These are phyloP conservation scores for Danionella dracula DNA, from an alignment of 2,797 vertebrate species.

Conservation along the genomic window DNA sequence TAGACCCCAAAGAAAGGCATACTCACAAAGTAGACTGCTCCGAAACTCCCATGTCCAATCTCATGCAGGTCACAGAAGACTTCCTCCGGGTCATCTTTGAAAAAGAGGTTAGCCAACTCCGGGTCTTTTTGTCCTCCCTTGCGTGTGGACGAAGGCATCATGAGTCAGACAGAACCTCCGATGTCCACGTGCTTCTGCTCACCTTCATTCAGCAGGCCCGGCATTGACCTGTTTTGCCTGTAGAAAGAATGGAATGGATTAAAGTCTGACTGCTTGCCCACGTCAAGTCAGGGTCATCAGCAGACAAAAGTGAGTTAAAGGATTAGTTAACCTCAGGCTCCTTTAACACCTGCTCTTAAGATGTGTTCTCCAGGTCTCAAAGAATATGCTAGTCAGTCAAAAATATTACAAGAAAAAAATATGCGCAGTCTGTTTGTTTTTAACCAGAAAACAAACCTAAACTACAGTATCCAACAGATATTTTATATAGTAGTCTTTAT, in stretches of 20 bases:
- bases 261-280: background rate
- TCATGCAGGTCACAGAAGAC: constrained; percentile 94
- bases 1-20: too few relatives aligned
- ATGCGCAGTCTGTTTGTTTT: too few relatives aligned
- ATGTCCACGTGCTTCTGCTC: constrained; percentile 63
- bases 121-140: constrained; percentile 89
- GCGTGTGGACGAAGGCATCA: constrained; percentile 79
- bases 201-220: constrained; percentile 72
- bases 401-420: too few relatives aligned
- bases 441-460: too few relatives aligned
- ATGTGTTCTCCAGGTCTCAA: background rate
- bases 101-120: constrained; percentile 87
- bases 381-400: too few relatives aligned
- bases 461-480: too few relatives aligned
- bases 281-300: background rate
- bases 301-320: constrained; percentile 5
- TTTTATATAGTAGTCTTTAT: too few relatives aligned
- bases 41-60: constrained; percentile 98
- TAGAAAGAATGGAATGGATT: background rate
- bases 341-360: background rate
- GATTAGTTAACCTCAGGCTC: background rate
- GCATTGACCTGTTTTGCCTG: constrained; percentile 76
- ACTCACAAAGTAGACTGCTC: constrained; percentile 98
- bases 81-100: constrained; percentile 96
- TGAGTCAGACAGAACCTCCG: constrained; percentile 60